Base-by-base conservation (phyloP, 2,797 vertebrate genomes). In the Hirundo rustica region DNA sequence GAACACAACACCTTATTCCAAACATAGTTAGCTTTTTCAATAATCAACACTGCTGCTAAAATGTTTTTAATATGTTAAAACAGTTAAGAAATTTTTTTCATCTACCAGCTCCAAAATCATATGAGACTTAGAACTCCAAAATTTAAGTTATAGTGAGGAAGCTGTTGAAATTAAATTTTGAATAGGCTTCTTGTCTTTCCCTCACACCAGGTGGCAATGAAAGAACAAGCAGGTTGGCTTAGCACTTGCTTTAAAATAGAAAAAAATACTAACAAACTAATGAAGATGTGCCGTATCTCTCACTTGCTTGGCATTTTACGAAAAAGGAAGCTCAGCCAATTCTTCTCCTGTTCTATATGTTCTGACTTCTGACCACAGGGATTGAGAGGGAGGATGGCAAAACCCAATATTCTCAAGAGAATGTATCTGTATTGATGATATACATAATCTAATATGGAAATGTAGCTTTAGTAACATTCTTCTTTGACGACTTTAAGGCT, bases 181-280 rank as follows among this genome's bases (percentile, higher is more conserved):
- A 89, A 62, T 20, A 76, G 19, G 25, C 11, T 62, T 85, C 55
- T 75, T 12, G 5, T 34, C 2, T 2, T 36, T 47, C 10, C 10
- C 10, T 27, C 0, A 0, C 4, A 38, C 15, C 1, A 4, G 13
- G 32, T 40, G 26, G 29, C 29, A 89, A 76, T 5, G 20, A 12
- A 82, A 79, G 48, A 79, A 82, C 25, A 84, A 85, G 16, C 38
- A 77, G 19, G 12, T 29, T 78, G 34, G 34, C 36, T 93, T 58
- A 54, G 13, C 25, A 30, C 3, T 80, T 6, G 2, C 3, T 76
- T 66, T 54, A 50, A 38, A 53, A 38, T 51, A 60, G 16, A 6
- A 42, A 40, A 48, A 68, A 77, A 19, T 16, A 45, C 34, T 48
- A 90, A n/a, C 11, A 76, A 53, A 29, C 40, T 87, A 38, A 51